Percentiles rank a stretch among this genome's conserved stretches.
phyloP scores from a whole-genome alignment of 2,113 vertebrate species.

The Patagioenas fasciata region DNA sequence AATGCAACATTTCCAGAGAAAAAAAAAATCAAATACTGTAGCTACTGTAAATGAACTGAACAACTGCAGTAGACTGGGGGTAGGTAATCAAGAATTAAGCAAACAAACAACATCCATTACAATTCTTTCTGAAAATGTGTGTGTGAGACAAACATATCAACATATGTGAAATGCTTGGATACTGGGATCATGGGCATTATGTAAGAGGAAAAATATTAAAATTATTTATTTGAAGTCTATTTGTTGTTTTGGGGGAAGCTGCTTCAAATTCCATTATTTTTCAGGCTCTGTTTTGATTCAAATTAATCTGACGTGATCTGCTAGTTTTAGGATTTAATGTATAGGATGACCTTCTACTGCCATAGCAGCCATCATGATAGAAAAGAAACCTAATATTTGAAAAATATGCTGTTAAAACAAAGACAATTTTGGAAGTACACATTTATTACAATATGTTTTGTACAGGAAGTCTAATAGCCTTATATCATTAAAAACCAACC shows the following conservation, averaged over 20 bases:
- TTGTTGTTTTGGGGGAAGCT: background rate
- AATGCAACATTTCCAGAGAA: background rate
- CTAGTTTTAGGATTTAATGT: background rate
- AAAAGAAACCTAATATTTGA: background rate
- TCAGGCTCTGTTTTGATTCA: background rate
- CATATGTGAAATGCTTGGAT: background rate
- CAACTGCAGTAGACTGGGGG: background rate
- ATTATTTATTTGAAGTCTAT: background rate
- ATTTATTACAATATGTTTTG: background rate
- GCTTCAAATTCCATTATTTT: background rate
- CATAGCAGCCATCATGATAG: background rate
- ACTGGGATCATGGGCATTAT: background rate
- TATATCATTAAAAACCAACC: background rate
- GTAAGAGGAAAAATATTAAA: background rate
- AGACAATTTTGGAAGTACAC: background rate
- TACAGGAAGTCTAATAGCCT: background rate
- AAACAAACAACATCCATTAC: background rate
- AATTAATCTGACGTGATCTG: background rate
- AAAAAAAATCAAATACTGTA: background rate
- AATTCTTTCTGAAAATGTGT: background rate
- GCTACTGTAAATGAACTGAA: background rate
- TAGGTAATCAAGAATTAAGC: background rate
- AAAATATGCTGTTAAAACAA: background rate
- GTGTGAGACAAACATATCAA: rapidly evolving
- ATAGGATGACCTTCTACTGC: background rate